Base-by-base conservation (phyloP, 1,140 invertebrate species). In the Babylonia areolata region DNA sequence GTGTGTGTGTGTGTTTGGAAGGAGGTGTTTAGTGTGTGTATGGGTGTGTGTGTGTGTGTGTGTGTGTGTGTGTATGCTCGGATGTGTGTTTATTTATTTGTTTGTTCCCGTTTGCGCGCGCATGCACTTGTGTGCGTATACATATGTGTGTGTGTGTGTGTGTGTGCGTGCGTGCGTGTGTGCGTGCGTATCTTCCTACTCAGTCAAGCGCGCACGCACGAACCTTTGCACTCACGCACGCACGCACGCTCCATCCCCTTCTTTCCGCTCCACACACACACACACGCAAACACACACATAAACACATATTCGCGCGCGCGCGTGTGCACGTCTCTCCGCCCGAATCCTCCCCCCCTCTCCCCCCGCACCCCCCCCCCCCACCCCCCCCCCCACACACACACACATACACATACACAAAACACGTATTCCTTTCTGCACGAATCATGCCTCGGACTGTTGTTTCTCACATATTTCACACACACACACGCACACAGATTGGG, bases 1-100 rank as follows among this genome's bases (percentile, higher is more conserved):
- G 71, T 75, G 71, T 75, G 71, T 75, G 71, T 75, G 71, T 33
- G 6, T 75, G 71, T 75, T 23, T 75, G 71, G 33, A 6, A 35
- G 71, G 33, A 31, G 33, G 2, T 75, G 31, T 75, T n/a, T 75
- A 12, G 33, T 75, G 71, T 75, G 71, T 75, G 31, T 35, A 6
- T 75, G 71, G 33, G 71, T 75, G 71, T 75, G 71, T 75, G 71
- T 75, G 71, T 75, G 71, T 75, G 71, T 75, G 71, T 75, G 71
- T 75, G 71, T 75, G 71, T 75, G 71, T 75, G 71, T 75, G 71
- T 75, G 33, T 31, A 20, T 33, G 33, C n/a, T 31, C 71, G 20
- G 5, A 51, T n/a, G n/a, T n/a, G n/a, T n/a, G n/a, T n/a, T n/a
- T n/a, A n/a, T n/a, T n/a, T n/a, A n/a, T n/a, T n/a, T n/a, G n/a